A percentile compares a stretch with the other conserved stretches of the same genome.
Conservation (phyloP, 2,888 invertebrate species). For the Euplexia lucipara region DNA sequence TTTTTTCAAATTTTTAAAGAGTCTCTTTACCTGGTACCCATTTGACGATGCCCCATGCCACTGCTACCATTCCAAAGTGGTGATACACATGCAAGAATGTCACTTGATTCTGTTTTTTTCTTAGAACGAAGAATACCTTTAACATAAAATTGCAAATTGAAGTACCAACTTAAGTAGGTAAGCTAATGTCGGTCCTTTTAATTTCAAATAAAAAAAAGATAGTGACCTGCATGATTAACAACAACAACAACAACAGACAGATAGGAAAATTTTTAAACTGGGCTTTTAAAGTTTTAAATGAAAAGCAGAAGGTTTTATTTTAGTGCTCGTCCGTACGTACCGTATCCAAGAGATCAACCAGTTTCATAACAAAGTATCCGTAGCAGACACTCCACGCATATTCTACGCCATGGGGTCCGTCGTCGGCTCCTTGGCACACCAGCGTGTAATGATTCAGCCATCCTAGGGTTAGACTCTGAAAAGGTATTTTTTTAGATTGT, state of each 20-base stretch:
- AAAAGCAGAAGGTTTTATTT: background rate
- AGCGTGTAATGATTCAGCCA: slow-evolving; percentile 92
- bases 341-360: slow-evolving; percentile 94
- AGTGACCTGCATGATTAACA: too few relatives aligned
- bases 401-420: slow-evolving; percentile 91
- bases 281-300: too few relatives aligned
- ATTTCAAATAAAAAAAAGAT: too few relatives aligned
- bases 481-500: slow-evolving; percentile 1
- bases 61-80: slow-evolving; percentile 93
- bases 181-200: too few relatives aligned
- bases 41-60: slow-evolving; percentile 93
- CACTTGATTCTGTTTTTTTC: slow-evolving; percentile 95
- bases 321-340: slow-evolving; percentile 73
- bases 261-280: too few relatives aligned
- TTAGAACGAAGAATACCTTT: slow-evolving; percentile 94
- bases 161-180: too few relatives aligned
- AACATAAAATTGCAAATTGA: slow-evolving; percentile 24
- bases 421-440: slow-evolving; percentile 93
- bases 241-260: too few relatives aligned
- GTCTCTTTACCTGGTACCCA: slow-evolving; percentile 91
- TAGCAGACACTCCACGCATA: slow-evolving; percentile 91
- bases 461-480: slow-evolving; percentile 89
- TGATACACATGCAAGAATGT: slow-evolving; percentile 97
- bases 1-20: too few relatives aligned
- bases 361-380: slow-evolving; percentile 93